Conservation (phyloP, 2,113 vertebrate species). For the Taurulus bubalis region DNA sequence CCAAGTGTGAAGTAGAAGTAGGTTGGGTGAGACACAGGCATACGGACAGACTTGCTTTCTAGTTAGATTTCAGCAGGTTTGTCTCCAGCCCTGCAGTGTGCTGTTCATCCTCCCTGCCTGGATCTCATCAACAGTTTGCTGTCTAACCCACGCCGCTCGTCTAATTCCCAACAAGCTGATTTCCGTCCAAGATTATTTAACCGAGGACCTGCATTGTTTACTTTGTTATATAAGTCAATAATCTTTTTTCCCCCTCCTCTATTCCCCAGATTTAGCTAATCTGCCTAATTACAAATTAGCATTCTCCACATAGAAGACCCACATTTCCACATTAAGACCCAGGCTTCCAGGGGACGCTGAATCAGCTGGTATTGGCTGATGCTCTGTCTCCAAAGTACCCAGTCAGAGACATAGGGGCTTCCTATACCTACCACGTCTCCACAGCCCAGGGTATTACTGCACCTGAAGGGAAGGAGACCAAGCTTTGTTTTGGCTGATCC, state of each 20-base stretch:
- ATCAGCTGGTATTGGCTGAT: constrained; percentile 72
- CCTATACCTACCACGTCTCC: background rate
- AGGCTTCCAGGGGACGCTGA: constrained; percentile 82
- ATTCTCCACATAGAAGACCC: constrained; percentile 83
- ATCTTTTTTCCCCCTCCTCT: constrained; percentile 69
- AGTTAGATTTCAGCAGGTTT: constrained; percentile 1
- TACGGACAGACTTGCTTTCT: background rate
- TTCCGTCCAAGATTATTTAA: constrained; percentile 78
- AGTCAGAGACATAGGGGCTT: constrained; percentile 67
- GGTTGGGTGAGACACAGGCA: background rate
- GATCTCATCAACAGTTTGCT: constrained; percentile 6
- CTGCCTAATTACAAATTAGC: constrained; percentile 89
- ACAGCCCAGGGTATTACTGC: background rate
- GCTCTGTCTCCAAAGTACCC: constrained; percentile 52
- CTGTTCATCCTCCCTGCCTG: constrained; percentile 4
- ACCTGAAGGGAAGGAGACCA: background rate
- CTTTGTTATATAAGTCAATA: constrained; percentile 87
- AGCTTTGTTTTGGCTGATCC: background rate
- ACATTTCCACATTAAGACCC: constrained; percentile 86
- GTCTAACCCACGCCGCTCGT: background rate
- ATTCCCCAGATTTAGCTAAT: constrained; percentile 87
- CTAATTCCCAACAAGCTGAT: constrained; percentile 53
- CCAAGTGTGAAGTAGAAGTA: background rate
- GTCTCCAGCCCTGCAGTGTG: constrained; percentile 9
- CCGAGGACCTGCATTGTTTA: constrained; percentile 77